phyloP scores from a whole-genome alignment of 2,797 vertebrate genomes.

The Propithecus deckenii region DNA sequence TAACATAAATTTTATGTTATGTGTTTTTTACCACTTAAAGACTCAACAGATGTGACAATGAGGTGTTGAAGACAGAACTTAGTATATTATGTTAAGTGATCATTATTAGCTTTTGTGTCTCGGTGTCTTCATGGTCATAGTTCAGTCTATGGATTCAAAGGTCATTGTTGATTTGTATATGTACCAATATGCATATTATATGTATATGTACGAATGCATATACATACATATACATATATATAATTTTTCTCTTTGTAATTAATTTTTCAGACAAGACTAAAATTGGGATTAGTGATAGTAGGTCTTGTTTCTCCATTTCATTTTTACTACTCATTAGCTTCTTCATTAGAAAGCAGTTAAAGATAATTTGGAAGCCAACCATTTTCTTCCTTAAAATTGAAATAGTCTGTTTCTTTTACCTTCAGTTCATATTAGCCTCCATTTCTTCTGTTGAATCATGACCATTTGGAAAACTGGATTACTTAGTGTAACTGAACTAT shows the following conservation, averaged over 20 bases:
- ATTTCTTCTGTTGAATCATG: background rate
- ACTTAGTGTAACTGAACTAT: background rate
- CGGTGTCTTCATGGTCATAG: background rate
- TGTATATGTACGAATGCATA: background rate
- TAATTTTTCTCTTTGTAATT: background rate
- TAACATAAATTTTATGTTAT: background rate
- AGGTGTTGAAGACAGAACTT: background rate
- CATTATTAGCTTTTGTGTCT: background rate
- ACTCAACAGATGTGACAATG: background rate
- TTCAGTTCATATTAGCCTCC: background rate
- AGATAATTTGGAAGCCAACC: background rate
- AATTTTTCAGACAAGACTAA: background rate
- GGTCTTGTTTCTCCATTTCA: background rate
- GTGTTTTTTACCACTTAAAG: background rate
- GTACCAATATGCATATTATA: background rate
- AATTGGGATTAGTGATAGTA: background rate
- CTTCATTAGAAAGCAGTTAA: background rate
- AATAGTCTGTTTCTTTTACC: background rate
- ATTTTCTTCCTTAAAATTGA: background rate
- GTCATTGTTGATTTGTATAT: background rate
- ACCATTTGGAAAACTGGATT: background rate
- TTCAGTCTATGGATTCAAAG: background rate
- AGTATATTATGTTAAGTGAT: background rate
- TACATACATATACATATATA: background rate
- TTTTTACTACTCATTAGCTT: background rate